Evolutionary conservation across 2,797 vertebrate species (phyloP), one percentile per base, ranked within the genome.

Genomic region (Enteromius trimaculatus): DNA sequence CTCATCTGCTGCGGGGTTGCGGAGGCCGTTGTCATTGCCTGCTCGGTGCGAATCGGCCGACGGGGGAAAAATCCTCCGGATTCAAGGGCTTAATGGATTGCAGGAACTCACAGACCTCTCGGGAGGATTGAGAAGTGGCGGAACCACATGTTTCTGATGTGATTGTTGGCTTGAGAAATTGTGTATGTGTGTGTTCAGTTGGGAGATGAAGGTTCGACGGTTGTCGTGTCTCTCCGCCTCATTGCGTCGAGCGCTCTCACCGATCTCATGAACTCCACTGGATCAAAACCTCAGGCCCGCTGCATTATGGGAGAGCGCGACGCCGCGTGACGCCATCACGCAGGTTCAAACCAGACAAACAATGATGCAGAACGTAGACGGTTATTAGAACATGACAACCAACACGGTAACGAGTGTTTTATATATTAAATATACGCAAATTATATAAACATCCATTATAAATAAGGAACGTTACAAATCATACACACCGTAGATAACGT

Each of bases 1-100:
- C 95, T 98, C 95, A 99, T 97, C 96, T 97, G 97, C 97, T 97
- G 97, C 97, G 97, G 97, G 94, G 97, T 97, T 94, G 95, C 96
- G 91, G 96, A 95, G 96, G 96, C 97, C 96, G 97, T 96, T 97
- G 97, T 98, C 97, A 99, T 98, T 96, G 97, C 97, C 97, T 95
- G 96, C 94, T 95, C 90, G 93, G 92, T 94, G 91, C 92, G 94
- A 94, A 95, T 94, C 95, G 94, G 94, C 93, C 92, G 94, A 93
- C 93, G 93, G 94, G 93, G 94, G 94, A 94, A 94, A 94, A 94
- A 94, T 94, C 94, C 95, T 95, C 95, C 95, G 88, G 94, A 94
- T 92, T 89, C 90, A 89, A 90, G 84, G 87, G 81, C 86, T 87
- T 86, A 76, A 85, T 90, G 91, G 90, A 88, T 79, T 80, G 84